Evolutionary conservation across 2,888 invertebrate species (phyloP), one percentile per base, ranked within the genome.

Genomic region (Leptopilina syphax): DNA sequence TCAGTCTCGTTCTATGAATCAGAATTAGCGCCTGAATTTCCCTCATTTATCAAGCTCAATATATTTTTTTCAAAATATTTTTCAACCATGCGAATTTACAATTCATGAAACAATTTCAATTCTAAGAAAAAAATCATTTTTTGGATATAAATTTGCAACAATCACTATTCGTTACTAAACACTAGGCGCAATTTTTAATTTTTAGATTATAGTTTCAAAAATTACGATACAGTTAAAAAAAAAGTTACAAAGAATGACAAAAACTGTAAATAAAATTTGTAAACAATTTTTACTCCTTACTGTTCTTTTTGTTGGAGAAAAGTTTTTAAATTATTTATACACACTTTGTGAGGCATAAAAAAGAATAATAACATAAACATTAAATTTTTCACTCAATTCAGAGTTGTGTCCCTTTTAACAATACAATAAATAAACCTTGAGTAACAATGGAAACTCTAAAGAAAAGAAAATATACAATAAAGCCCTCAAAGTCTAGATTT

Each of bases 401-500:
- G n/a, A 60, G 12, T n/a, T 18, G 63, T 63, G 63, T 63, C 8
- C 24, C 50, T 50, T 63, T 63, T 18, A 63, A 63, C 63, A 8
- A 24, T 63, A 63, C 18, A 63, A 63, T 63, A 60, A 60, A n/a
- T n/a, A 24, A 3, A 18, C 44, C 44, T 3, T 44, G 8, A 44
- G 44, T 50, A 63, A 24, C 24, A 63, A 24, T 24, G 24, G 18
- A 18, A 63, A 63, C 24, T 63, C 9, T 63, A n/a, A 63, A 50
- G 63, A 63, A 63, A 63, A 63, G 63, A 63, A 63, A 10, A 50
- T 50, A 50, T 50, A 12, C 3, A 50, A 63, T 63, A 63, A 18
- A 18, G 24, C 18, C 63, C 63, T 63, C 24, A 60, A 60, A 60
- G n/a, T 60, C n/a, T 60, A 9, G 63, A 63, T 63, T 63, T 63